Base-by-base conservation (phyloP, 2,113 vertebrate genomes). In the Pontoporia blainvillei region DNA sequence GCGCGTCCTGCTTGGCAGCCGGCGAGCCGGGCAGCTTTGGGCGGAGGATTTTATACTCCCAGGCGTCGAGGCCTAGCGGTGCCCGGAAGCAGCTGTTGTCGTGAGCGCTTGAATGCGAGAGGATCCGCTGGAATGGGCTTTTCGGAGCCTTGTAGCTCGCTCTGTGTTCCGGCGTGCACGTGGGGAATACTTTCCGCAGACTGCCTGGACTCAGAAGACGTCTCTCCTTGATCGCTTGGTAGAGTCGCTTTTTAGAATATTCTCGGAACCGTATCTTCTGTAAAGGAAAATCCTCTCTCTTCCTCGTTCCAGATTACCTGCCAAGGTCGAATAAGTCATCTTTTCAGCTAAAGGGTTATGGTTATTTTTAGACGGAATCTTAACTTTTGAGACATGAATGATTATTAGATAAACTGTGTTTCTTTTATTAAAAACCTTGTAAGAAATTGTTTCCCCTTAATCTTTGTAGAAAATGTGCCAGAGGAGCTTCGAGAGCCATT, bases 401-500 rank as follows among this genome's bases (percentile, higher is more conserved):
- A 62, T 39, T 86, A 23, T 8, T 76, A 84, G 88, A 8, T 52
- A 14, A 57, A 31, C 31, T 78, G 13, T 94, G 39, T 67, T n/a
- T n/a, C 54, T 76, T 85, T 92, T 82, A 44, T 90, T 90, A 15
- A 78, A 96, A 66, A 25, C 79, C n/a, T 83, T 36, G 34, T 84
- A 72, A 90, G 52, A 41, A 52, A 31, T 31, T 79, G 52, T 57
- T 66, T 41, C 10, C 61, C 39, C 66, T 95, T 95, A 39, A 8
- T 91, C 76, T 95, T 73, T 95, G 15, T 98, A 99, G 99, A 99
- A 98, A 99, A 99, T 76, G 98, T 99, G 98, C 99, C 99, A 21
- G 98, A 99, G 96, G 99, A 99, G 62, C 96, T 99, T 17, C 98
- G 98, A 96, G 99, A 99, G 54, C 99, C 99, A 0, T 99, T 99